phyloP scores from a whole-genome alignment of 1,140 invertebrate species.

The Tetranychus urticae region DNA sequence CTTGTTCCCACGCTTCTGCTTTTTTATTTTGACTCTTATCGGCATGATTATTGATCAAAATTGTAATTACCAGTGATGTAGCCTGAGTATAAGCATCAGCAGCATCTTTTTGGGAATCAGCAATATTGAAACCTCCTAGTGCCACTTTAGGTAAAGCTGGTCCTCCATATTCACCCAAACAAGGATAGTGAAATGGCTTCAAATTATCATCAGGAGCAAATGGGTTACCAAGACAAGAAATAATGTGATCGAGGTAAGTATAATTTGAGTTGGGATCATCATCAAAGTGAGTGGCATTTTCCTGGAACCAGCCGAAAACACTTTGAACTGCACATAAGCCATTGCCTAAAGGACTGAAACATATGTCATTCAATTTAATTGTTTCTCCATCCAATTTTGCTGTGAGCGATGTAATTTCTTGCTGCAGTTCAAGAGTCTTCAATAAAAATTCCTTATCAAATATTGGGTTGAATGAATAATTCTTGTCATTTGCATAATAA shows the following conservation, averaged over 20 bases:
- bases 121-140: conserved; percentile 56
- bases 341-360: conserved; percentile 57
- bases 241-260: conserved; percentile 54
- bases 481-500: neutral
- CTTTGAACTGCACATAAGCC: conserved; percentile 62
- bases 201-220: conserved; percentile 26
- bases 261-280: no score
- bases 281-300: conserved; percentile 31
- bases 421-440: conserved; percentile 46
- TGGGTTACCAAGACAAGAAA: conserved; percentile 40
- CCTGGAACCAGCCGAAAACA: conserved; percentile 68
- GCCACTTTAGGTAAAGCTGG: conserved; percentile 72
- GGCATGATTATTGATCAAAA: conserved; percentile 66
- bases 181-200: conserved; percentile 25
- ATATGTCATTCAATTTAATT: conserved; percentile 51
- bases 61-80: conserved; percentile 60
- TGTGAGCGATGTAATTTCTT: conserved; percentile 21
- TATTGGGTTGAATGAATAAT: conserved; percentile 45
- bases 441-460: conserved; percentile 58
- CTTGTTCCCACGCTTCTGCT: conserved; percentile 70
- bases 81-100: conserved; percentile 45
- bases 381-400: conserved; percentile 20
- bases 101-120: conserved; percentile 33
- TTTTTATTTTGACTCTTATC: conserved; percentile 39
- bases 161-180: conserved; percentile 64